phyloP scores from a whole-genome alignment of 92 coral and sea anemone genomes.

The Bergia sp. region DNA sequence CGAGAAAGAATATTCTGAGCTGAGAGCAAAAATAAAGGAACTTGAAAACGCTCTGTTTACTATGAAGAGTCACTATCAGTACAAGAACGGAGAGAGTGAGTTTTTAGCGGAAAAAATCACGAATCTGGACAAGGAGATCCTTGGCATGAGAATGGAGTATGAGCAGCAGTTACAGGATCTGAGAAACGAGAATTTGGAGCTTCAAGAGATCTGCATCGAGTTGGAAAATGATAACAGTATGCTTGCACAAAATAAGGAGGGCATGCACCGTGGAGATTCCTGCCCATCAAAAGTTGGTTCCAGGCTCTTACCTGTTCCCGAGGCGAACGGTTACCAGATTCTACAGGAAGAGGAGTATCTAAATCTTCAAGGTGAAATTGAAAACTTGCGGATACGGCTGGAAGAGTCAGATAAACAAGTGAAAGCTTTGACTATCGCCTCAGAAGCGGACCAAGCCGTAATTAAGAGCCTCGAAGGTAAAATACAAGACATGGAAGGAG shows the following conservation, averaged over 20 bases:
- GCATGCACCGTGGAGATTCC: slow-evolving; percentile 19
- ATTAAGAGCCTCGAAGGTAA: slow-evolving; percentile 82
- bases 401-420: slow-evolving; percentile 86
- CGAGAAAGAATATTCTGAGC: slow-evolving; percentile 73
- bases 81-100: slow-evolving; percentile 91
- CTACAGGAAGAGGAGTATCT: slow-evolving; percentile 45
- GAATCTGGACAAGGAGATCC: slow-evolving; percentile 78
- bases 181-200: slow-evolving; percentile 76
- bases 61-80: slow-evolving; percentile 82
- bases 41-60: slow-evolving; percentile 74
- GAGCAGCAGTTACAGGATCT: slow-evolving; percentile 78
- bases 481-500: slow-evolving; percentile 72
- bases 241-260: slow-evolving; percentile 44
- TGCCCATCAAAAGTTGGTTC: neutral
- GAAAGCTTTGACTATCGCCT: slow-evolving; percentile 74
- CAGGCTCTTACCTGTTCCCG: neutral
- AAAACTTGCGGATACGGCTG: slow-evolving; percentile 67
- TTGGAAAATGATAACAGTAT: slow-evolving; percentile 70
- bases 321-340: slow-evolving; percentile 27
- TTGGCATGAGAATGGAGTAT: slow-evolving; percentile 82
- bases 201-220: slow-evolving; percentile 77
- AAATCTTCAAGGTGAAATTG: slow-evolving; percentile 60
- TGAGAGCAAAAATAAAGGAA: slow-evolving; percentile 70
- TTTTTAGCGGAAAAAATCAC: slow-evolving; percentile 85
- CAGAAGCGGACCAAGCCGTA: slow-evolving; percentile 92